Conservation (phyloP, 2,113 vertebrate species). For the Calypte anna region DNA sequence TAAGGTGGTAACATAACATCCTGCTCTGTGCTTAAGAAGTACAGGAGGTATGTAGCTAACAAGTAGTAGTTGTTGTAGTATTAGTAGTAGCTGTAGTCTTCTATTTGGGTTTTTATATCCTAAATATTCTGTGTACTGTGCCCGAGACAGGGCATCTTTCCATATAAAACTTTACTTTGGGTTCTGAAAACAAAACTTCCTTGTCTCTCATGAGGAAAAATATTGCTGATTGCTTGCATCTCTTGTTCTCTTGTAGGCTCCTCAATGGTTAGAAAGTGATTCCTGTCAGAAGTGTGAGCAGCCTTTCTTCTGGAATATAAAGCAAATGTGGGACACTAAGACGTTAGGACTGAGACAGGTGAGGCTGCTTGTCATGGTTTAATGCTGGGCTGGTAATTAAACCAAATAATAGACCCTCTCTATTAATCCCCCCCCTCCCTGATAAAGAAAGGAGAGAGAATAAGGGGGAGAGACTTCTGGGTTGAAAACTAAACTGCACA, state of each 20-base stretch:
- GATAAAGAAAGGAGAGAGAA: too few species aligned
- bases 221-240: neutral
- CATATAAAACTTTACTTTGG: neutral
- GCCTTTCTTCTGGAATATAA: constrained; percentile 99
- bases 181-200: neutral
- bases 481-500: too few species aligned
- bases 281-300: constrained; percentile 98
- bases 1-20: neutral
- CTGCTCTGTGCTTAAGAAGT: neutral
- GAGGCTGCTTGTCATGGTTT: neutral
- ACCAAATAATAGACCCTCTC: too few species aligned
- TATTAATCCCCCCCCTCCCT: too few species aligned
- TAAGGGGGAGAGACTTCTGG: too few species aligned
- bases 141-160: neutral
- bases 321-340: constrained; percentile 99
- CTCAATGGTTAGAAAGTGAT: constrained; percentile 96
- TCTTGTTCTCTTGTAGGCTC: constrained; percentile 80
- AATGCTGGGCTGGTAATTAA: too few species aligned
- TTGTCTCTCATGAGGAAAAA: neutral
- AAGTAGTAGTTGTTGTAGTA: neutral
- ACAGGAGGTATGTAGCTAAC: neutral
- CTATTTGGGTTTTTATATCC: neutral
- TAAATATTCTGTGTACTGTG: neutral
- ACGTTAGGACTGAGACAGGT: constrained; percentile 94
- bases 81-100: neutral